Evolutionary conservation across 2,888 invertebrate species (phyloP), one percentile per base, ranked within the genome.

Genomic region (Oligia fasciuncula): DNA sequence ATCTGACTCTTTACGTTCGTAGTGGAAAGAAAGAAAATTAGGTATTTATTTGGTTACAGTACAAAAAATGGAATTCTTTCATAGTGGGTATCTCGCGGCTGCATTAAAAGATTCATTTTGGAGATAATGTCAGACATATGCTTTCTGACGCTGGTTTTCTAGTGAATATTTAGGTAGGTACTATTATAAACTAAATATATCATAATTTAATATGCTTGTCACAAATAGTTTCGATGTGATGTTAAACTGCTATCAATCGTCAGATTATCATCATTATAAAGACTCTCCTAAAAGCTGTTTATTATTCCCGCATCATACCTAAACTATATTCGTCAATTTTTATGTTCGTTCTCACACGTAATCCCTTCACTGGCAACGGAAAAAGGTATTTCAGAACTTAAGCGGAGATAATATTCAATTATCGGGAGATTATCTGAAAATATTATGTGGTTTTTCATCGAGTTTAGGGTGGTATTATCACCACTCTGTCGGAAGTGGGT

Each of bases 361-460:
- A 81, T 85, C 73, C 67, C 14, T 73, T 68, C 29, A 35, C 40
- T 6, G 65, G 13, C n/a, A 71, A 35, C 66, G 51, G 40, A 14
- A 77, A 73, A 85, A 73, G 66, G 51, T 68, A 76, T 81, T 79
- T 76, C 74, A 60, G 46, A 72, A 82, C 73, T 80, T 68, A 77
- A 81, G 43, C 72, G 57, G 1, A 67, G 79, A 83, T 87, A 35
- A 85, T 85, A 85, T 80, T 80, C 82, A 75, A 85, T 86, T 86
- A 85, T 86, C 76, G 79, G 73, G 63, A 84, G 87, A 87, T 85
- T 87, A 87, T 86, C 85, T 79, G 79, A 73, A 75, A 81, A 86
- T 75, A 68, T 79, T 75, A 66, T 79, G 79, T 77, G 75, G 60
- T 62, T 71, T 65, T 71, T 74, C 76, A 40, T 74, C 57, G 68